Evolutionary conservation across 1,140 invertebrate genomes (phyloP).

Genomic region (Vanessa tameamea): DNA sequence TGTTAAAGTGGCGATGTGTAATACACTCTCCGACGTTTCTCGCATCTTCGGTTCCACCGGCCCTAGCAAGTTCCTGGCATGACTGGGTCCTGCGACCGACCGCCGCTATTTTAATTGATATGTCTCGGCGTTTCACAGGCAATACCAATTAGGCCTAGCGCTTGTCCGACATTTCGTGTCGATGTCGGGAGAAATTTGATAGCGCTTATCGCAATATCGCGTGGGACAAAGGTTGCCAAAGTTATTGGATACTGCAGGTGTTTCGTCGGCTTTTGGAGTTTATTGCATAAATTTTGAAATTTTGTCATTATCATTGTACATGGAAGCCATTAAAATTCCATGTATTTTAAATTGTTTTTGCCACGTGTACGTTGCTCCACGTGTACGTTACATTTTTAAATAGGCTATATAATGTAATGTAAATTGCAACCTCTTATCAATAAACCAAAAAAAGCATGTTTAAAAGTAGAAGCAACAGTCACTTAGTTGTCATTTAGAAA

Average conservation of each 20-base stretch:
- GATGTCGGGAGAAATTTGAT: constrained; percentile 25
- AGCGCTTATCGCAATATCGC: constrained; percentile 17
- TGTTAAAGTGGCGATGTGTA: not conserved
- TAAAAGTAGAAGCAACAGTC: too few species aligned
- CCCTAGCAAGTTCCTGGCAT: constrained; percentile 46
- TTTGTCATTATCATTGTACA: not conserved
- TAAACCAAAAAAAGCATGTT: too few species aligned
- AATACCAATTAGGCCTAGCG: constrained; percentile 50
- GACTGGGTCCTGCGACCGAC: constrained; percentile 38
- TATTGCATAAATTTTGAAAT: constrained; percentile 3
- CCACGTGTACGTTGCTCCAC: too few species aligned
- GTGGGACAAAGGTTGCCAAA: constrained; percentile 5
- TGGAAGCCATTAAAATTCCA: not conserved
- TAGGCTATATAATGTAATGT: too few species aligned
- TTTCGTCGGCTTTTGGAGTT: not conserved
- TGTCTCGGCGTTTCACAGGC: constrained; percentile 59
- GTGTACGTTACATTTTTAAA: too few species aligned
- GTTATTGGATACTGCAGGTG: constrained; percentile 4
- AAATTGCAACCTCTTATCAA: too few species aligned
- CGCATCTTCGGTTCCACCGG: constrained; percentile 9
- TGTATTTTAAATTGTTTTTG: not conserved
- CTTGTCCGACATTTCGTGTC: constrained; percentile 34
- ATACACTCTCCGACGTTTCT: constrained; percentile 3
- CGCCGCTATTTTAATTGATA: constrained; percentile 70
- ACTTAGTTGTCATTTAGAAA: too few species aligned